These are phyloP conservation scores for Haliclona indistincta DNA, from an alignment of 37 sponge, comb jelly and placozoan species.

Conservation along the genomic window DNA sequence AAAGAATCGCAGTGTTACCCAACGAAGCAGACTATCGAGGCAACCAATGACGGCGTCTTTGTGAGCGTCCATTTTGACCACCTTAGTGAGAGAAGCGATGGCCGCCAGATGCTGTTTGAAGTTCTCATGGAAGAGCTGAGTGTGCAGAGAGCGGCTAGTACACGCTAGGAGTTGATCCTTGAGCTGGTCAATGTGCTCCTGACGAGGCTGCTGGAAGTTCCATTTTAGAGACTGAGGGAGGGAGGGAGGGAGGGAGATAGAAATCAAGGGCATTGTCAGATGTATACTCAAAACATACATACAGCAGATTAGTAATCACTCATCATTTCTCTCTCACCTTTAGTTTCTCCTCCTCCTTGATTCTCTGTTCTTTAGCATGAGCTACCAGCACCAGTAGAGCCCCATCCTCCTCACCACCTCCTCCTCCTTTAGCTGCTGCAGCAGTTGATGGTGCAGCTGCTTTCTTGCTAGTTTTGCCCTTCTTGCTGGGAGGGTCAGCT, in stretches of 20 bases:
- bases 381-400: conserved; percentile 45
- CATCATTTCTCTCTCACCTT: conserved; percentile 50
- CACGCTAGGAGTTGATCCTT: conserved; percentile 87
- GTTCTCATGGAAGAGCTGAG: conserved; percentile 85
- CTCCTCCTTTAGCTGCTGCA: neutral
- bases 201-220: conserved; percentile 81
- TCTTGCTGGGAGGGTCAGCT: neutral
- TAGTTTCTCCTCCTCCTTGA: conserved; percentile 73
- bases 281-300: too few species aligned
- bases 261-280: too few species aligned
- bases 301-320: too few species aligned
- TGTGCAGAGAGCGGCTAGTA: conserved; percentile 55
- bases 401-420: conserved; percentile 8
- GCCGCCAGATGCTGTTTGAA: conserved; percentile 88
- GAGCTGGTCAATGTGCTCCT: conserved; percentile 88
- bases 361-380: conserved; percentile 59
- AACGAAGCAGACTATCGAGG: conserved; percentile 79
- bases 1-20: conserved; percentile 83
- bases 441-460: neutral
- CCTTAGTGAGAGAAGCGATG: conserved; percentile 62
- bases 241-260: too few species aligned
- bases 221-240: conserved; percentile 77
- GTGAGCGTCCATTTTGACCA: conserved; percentile 28
- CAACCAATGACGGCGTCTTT: conserved; percentile 59
- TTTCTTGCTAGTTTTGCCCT: neutral